Percentiles rank a stretch among this genome's conserved stretches.
These are phyloP conservation scores for Globodera ellingtonae DNA, from an alignment of 1,140 invertebrate genomes.

Conservation along the genomic window DNA sequence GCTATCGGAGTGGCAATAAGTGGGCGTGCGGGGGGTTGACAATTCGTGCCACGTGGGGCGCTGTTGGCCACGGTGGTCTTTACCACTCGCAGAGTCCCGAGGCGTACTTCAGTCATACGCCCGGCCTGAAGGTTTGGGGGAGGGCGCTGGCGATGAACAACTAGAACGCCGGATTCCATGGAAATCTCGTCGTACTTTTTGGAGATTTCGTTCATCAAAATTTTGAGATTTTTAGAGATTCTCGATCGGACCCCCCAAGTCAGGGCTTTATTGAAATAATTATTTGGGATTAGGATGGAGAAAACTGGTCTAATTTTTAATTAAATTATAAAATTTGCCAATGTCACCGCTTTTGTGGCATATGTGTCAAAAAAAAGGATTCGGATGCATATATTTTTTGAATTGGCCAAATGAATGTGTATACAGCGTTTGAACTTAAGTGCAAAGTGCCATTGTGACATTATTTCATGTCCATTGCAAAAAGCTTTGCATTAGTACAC, in stretches of 20 bases:
- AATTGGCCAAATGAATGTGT: neutral
- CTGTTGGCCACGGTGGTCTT: slow-evolving; percentile 80
- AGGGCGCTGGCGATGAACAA: too few relatives aligned
- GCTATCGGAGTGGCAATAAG: slow-evolving; percentile 86
- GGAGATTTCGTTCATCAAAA: too few relatives aligned
- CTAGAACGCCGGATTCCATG: too few relatives aligned
- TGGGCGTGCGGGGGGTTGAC: slow-evolving; percentile 91
- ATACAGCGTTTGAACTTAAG: slow-evolving; percentile 14
- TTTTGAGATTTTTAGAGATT: too few relatives aligned
- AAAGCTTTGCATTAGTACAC: slow-evolving; percentile 24
- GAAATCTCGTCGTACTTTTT: too few relatives aligned
- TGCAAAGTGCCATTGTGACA: slow-evolving; percentile 1
- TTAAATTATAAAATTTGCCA: too few relatives aligned
- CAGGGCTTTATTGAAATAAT: too few relatives aligned
- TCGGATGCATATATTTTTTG: neutral
- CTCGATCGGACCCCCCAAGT: too few relatives aligned
- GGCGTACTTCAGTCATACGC: slow-evolving; percentile 92
- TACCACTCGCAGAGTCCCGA: slow-evolving; percentile 99
- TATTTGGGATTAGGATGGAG: too few relatives aligned
- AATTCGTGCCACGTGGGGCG: slow-evolving; percentile 80
- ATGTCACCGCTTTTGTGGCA: too few relatives aligned
- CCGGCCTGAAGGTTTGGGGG: slow-evolving; percentile 81
- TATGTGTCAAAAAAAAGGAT: too few relatives aligned
- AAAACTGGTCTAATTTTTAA: too few relatives aligned
- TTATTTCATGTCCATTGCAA: neutral